Percentiles rank a stretch among this genome's conserved stretches.
Conservation (phyloP, 2,888 invertebrate species). For the Acanthopleura granulata region DNA sequence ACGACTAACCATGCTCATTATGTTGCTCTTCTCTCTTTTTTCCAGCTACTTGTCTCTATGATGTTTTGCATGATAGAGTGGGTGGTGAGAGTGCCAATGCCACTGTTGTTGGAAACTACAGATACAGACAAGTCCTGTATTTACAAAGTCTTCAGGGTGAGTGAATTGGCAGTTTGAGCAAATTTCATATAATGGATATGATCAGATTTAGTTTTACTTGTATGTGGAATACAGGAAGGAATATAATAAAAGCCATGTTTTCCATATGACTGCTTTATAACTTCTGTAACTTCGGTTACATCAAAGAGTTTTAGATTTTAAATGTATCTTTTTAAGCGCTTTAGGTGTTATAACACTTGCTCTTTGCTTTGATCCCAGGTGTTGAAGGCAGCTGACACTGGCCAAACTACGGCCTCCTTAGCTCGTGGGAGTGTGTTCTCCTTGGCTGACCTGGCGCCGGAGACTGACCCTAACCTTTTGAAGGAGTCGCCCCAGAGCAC, state of each 20-base stretch:
- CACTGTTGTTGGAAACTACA: slow-evolving; percentile 73
- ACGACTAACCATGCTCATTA: too few relatives aligned
- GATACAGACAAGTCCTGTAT: slow-evolving; percentile 61
- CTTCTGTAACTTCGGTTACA: too few relatives aligned
- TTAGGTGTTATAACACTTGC: too few relatives aligned
- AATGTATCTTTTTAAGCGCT: too few relatives aligned
- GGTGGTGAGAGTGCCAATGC: slow-evolving; percentile 83
- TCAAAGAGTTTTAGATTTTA: too few relatives aligned
- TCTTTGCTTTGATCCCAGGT: slow-evolving; percentile 51
- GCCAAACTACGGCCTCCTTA: slow-evolving; percentile 58
- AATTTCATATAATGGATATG: neutral
- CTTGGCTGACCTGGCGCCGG: slow-evolving; percentile 53
- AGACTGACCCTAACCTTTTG: slow-evolving; percentile 46
- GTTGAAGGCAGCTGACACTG: slow-evolving; percentile 67
- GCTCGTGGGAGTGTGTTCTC: slow-evolving; percentile 47
- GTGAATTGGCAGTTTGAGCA: slow-evolving; percentile 7
- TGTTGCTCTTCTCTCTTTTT: neutral
- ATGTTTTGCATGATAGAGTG: slow-evolving; percentile 93
- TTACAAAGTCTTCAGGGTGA: slow-evolving; percentile 63
- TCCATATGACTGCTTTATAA: too few relatives aligned
- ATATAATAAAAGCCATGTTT: neutral
- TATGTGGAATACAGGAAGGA: slow-evolving; percentile 6
- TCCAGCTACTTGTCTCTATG: slow-evolving; percentile 81
- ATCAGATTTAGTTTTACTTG: neutral
- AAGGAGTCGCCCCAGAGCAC: slow-evolving; percentile 30